Percentiles rank a stretch among this genome's conserved stretches.
Evolutionary conservation across 2,888 invertebrate species (phyloP).

Genomic region (Epistrophella euchroma): DNA sequence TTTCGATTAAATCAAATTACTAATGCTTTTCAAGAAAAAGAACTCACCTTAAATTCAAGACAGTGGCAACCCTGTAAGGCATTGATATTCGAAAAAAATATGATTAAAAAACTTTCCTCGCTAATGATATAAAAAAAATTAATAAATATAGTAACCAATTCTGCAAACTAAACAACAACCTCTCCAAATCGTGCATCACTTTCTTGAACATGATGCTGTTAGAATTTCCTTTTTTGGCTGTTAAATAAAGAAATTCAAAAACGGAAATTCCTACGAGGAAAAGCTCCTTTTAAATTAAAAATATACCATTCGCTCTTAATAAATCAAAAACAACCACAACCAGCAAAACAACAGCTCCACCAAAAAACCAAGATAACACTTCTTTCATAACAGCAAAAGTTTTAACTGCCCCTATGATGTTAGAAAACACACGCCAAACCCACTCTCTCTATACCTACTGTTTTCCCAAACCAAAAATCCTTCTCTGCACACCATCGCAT

Average conservation of each 20-base stretch:
- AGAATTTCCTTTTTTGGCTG: not conserved
- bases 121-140: too few relatives aligned
- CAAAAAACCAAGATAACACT: conserved; percentile 10
- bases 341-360: not conserved
- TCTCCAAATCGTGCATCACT: not conserved
- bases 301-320: not conserved
- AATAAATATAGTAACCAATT: too few relatives aligned
- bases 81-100: too few relatives aligned
- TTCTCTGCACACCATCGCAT: not conserved
- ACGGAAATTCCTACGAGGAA: not conserved
- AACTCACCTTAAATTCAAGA: too few relatives aligned
- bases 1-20: too few relatives aligned
- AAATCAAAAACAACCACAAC: not conserved
- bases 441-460: not conserved
- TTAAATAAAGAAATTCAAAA: not conserved
- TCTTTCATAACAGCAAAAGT: conserved; percentile 14
- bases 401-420: conserved; percentile 23
- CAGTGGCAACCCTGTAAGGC: too few relatives aligned
- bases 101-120: too few relatives aligned
- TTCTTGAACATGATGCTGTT: not conserved
- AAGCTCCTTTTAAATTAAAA: not conserved
- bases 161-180: not conserved
- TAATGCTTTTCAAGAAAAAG: too few relatives aligned
- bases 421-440: not conserved
- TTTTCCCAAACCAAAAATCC: too few relatives aligned